phyloP scores from a whole-genome alignment of 2,888 invertebrate genomes.

The Rosalia funebris region DNA sequence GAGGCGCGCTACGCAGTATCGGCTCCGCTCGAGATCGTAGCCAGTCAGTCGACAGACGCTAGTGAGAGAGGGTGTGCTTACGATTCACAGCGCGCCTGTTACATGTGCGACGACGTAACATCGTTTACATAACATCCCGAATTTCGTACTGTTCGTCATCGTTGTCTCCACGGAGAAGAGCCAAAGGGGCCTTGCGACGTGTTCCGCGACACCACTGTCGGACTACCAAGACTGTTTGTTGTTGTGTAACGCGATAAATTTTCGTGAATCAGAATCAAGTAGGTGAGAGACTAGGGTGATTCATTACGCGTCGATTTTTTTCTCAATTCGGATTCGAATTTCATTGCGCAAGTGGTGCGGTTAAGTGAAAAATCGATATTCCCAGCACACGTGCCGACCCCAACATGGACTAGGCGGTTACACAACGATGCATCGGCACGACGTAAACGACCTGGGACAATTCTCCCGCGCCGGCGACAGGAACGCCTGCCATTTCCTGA shows the following conservation, averaged over 20 bases:
- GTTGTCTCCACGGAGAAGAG: no score
- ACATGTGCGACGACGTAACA: conserved; percentile 43
- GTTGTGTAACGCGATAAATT: conserved; percentile 22
- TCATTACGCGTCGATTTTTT: conserved; percentile 2
- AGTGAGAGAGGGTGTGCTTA: conserved; percentile 25
- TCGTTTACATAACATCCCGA: conserved; percentile 43
- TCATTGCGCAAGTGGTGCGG: conserved; percentile 34
- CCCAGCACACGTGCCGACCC: conserved; percentile 30
- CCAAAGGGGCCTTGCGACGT: background rate
- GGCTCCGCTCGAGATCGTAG: background rate
- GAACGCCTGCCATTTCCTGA: conserved; percentile 49
- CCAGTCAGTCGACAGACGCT: conserved; percentile 23
- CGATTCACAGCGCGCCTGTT: conserved; percentile 17
- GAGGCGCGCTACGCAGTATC: background rate
- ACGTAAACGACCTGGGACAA: conserved; percentile 30
- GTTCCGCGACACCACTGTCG: no score
- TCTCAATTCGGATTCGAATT: background rate
- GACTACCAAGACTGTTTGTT: no score
- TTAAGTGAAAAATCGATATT: conserved; percentile 32
- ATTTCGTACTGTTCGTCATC: no score
- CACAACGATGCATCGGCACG: conserved; percentile 40
- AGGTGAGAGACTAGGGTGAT: conserved; percentile 16
- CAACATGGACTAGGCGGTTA: conserved; percentile 34
- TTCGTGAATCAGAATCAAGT: conserved; percentile 8
- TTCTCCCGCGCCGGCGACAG: conserved; percentile 18